Percentiles rank a stretch among this genome's conserved stretches.
phyloP scores from a whole-genome alignment of 2,797 vertebrate genomes.

The Lagorchestes hirsutus region DNA sequence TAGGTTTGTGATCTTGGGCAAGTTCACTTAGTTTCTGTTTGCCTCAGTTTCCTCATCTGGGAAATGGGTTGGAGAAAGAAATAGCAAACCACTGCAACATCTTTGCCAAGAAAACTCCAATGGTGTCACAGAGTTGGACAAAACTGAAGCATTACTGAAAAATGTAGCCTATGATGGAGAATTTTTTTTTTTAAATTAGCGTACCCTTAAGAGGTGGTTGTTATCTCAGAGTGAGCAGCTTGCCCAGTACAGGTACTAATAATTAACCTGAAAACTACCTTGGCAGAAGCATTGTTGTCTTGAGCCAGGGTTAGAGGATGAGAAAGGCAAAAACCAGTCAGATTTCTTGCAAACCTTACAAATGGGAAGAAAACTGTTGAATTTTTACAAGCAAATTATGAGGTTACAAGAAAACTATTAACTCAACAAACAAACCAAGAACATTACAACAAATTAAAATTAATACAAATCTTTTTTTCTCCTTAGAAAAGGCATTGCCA shows the following conservation, averaged over 20 bases:
- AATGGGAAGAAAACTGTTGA: neutral
- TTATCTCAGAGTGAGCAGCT: neutral
- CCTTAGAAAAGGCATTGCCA: neutral
- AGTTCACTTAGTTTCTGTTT: too few species aligned
- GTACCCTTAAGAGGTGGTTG: neutral
- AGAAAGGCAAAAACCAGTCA: neutral
- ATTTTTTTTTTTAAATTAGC: neutral
- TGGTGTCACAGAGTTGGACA: too few species aligned
- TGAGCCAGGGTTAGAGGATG: neutral
- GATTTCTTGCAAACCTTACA: neutral
- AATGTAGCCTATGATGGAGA: neutral
- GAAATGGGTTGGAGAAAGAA: too few species aligned
- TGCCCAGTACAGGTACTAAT: neutral
- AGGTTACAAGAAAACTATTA: neutral
- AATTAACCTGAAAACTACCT: neutral
- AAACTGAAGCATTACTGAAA: too few species aligned
- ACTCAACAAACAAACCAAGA: neutral
- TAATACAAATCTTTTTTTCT: neutral
- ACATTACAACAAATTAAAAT: neutral
- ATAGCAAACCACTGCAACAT: too few species aligned
- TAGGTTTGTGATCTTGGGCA: too few species aligned
- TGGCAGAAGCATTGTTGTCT: neutral
- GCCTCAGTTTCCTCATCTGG: too few species aligned
- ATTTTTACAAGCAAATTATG: neutral
- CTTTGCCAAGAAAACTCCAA: too few species aligned